A percentile compares a stretch with the other conserved stretches of the same genome.
Conservation (phyloP, 2,797 vertebrate genomes). For the Pangasius mekongensis region DNA sequence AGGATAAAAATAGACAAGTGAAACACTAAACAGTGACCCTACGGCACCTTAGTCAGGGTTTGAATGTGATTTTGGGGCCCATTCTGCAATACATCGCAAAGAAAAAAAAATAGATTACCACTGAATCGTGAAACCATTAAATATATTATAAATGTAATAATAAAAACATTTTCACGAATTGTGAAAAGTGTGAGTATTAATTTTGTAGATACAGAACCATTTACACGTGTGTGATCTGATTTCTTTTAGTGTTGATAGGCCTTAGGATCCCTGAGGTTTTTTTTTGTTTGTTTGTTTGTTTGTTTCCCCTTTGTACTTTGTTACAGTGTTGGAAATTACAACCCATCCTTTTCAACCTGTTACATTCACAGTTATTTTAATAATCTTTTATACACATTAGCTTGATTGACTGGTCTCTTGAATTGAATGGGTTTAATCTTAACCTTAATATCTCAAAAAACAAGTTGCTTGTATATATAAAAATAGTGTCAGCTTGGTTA, state of each 20-base stretch:
- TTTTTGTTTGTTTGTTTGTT: neutral
- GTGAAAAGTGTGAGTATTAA: neutral
- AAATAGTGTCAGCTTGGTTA: neutral
- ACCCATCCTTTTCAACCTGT: neutral
- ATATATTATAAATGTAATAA: no score
- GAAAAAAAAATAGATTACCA: neutral
- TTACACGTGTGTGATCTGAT: neutral
- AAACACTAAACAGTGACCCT: slow-evolving; percentile 43
- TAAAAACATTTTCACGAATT: no score
- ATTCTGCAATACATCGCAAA: neutral
- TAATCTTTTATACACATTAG: neutral
- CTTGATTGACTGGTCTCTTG: neutral
- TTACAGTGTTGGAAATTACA: neutral
- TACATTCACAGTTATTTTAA: neutral
- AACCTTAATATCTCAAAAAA: neutral
- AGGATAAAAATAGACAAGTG: slow-evolving; percentile 70
- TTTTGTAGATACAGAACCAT: neutral
- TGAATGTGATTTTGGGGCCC: neutral
- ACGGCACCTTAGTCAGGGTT: neutral
- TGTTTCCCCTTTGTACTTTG: neutral
- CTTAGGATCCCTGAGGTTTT: neutral
- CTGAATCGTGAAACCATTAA: neutral
- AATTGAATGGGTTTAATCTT: neutral
- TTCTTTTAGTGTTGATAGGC: neutral
- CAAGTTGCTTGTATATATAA: neutral